Evolutionary conservation across 2,797 vertebrate genomes (phyloP).

Genomic region (Hybognathus amarus): DNA sequence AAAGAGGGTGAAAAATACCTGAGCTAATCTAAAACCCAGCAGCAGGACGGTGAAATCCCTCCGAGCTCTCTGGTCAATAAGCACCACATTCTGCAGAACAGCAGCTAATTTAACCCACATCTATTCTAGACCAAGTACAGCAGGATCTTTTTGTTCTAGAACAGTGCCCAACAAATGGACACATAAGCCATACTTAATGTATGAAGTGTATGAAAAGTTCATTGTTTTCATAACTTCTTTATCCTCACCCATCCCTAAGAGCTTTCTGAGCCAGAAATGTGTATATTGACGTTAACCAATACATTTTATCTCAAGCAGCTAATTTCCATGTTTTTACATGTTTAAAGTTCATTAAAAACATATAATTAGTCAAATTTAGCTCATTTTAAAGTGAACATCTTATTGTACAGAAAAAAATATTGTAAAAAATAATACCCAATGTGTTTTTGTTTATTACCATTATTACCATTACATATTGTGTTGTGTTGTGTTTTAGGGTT

Average conservation of each 20-base stretch:
- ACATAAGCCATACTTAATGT: background rate
- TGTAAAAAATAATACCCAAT: background rate
- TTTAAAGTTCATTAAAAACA: background rate
- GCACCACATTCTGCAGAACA: constrained; percentile 19
- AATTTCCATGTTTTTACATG: background rate
- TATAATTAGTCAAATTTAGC: background rate
- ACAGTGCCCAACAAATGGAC: constrained; percentile 19
- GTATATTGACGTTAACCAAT: background rate
- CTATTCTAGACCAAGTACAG: constrained; percentile 18
- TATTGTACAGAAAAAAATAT: background rate
- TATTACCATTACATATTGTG: background rate
- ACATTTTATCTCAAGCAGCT: background rate
- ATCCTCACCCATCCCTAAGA: background rate
- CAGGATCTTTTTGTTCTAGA: constrained; percentile 25
- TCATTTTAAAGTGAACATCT: background rate
- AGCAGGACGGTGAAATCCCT: constrained; percentile 24
- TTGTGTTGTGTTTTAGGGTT: background rate
- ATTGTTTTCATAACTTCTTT: background rate
- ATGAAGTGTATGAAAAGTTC: background rate
- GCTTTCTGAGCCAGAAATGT: background rate
- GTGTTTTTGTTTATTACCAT: background rate
- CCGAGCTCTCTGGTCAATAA: constrained; percentile 33
- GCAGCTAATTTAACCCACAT: constrained; percentile 34
- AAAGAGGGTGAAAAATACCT: constrained; percentile 44
- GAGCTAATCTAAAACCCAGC: constrained; percentile 47